These are phyloP conservation scores for Girardinus metallicus DNA, from an alignment of 2,797 vertebrate species.

Conservation along the genomic window DNA sequence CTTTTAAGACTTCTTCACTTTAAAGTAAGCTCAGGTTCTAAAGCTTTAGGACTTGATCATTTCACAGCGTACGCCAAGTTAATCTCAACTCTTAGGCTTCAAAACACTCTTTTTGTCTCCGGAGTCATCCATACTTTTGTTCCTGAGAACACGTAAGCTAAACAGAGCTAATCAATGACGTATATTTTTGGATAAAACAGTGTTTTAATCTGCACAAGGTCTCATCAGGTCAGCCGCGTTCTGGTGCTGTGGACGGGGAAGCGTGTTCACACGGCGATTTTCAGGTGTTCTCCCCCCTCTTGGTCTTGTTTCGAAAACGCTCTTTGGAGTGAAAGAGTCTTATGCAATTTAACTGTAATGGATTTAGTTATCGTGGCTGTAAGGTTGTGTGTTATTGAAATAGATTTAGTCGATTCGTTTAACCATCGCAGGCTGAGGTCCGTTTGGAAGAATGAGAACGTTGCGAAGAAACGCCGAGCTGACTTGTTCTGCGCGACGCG, in stretches of 20 bases:
- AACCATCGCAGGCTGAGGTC: slow-evolving; percentile 10
- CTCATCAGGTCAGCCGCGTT: not conserved
- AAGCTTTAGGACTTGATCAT: not conserved
- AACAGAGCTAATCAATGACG: not conserved
- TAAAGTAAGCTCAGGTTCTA: not conserved
- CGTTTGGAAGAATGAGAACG: not conserved
- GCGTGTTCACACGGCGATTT: slow-evolving; percentile 23
- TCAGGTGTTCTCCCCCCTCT: not conserved
- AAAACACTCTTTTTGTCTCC: not conserved
- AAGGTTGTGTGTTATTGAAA: slow-evolving; percentile 25
- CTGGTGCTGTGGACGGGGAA: slow-evolving; percentile 19
- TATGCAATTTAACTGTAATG: slow-evolving; percentile 63
- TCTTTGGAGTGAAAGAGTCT: slow-evolving; percentile 35
- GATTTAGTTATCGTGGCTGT: slow-evolving; percentile 33
- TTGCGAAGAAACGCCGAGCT: not conserved
- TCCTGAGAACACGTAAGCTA: not conserved
- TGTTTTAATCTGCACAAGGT: slow-evolving; percentile 30
- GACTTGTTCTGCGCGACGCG: slow-evolving; percentile 41
- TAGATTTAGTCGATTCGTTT: slow-evolving; percentile 34
- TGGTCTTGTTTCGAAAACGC: slow-evolving; percentile 1
- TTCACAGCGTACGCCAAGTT: slow-evolving; percentile 1
- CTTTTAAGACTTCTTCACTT: slow-evolving; percentile 17
- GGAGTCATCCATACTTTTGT: not conserved
- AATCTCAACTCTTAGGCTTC: not conserved
- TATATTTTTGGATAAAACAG: not conserved